Conservation (phyloP, 1,140 invertebrate species). For the Liolophura sinensis region DNA sequence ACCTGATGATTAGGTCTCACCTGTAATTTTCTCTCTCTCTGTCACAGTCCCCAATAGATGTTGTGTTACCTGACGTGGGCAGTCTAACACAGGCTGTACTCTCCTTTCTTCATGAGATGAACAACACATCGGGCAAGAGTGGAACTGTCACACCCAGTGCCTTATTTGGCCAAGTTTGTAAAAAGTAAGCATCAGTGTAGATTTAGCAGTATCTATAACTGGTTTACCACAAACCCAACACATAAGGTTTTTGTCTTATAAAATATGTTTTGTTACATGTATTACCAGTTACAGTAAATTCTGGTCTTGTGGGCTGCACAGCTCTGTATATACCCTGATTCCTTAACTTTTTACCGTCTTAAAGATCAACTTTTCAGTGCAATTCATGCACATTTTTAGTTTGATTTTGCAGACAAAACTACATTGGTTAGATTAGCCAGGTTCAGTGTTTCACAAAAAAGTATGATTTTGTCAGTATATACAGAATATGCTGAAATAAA, state of each 20-base stretch:
- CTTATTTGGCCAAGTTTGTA: conserved; percentile 75
- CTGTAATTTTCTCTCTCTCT: conserved; percentile 6
- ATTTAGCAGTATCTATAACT: not conserved
- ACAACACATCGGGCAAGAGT: conserved; percentile 53
- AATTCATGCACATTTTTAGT: too few species aligned
- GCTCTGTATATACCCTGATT: too few species aligned
- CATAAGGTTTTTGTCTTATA: not conserved
- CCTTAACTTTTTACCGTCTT: too few species aligned
- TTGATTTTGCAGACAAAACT: too few species aligned
- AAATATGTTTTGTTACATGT: not conserved
- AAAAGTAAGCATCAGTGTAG: conserved; percentile 61
- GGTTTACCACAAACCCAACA: too few species aligned
- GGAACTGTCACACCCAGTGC: conserved; percentile 68
- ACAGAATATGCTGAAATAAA: too few species aligned
- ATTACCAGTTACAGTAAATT: conserved; percentile 2
- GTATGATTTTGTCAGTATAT: too few species aligned
- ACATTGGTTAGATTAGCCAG: too few species aligned
- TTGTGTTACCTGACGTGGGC: conserved; percentile 72
- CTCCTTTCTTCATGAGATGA: conserved; percentile 72
- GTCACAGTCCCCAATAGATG: conserved; percentile 58
- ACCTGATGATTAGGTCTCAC: not conserved
- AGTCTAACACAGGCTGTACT: conserved; percentile 71
- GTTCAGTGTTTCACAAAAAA: too few species aligned
- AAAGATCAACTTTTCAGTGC: too few species aligned
- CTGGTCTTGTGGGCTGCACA: too few species aligned